Conservation (phyloP, 1,140 invertebrate species). For the Drosophila tsacasi region DNA sequence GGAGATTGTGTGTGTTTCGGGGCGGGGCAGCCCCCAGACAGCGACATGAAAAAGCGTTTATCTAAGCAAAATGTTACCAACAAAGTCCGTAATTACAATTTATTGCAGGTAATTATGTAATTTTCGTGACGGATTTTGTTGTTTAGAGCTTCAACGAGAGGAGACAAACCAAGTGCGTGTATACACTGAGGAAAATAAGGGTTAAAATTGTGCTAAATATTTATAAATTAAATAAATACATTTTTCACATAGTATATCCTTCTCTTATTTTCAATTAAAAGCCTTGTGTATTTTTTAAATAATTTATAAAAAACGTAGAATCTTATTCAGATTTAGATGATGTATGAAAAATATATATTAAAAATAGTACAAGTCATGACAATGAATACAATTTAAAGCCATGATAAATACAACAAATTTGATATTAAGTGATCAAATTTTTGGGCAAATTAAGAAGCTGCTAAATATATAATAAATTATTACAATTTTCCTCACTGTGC, state of each 20-base stretch:
- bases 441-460: rapidly evolving
- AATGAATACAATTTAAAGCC: too few relatives aligned
- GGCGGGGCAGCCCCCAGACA: conserved; percentile 27
- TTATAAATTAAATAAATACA: too few relatives aligned
- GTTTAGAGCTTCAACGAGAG: conserved; percentile 30
- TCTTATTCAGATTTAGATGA: too few relatives aligned
- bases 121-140: conserved; percentile 60
- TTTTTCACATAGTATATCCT: too few relatives aligned
- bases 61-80: conserved; percentile 75
- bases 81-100: conserved; percentile 79
- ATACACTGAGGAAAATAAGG: conserved; percentile 18
- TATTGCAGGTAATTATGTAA: conserved; percentile 79
- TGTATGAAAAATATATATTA: background rate
- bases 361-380: too few relatives aligned
- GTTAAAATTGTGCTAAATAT: too few relatives aligned
- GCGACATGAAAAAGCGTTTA: conserved; percentile 74
- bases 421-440: too few relatives aligned
- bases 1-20: background rate
- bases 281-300: too few relatives aligned
- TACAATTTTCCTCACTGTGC: background rate
- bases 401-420: too few relatives aligned
- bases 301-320: too few relatives aligned
- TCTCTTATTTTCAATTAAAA: too few relatives aligned
- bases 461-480: background rate
- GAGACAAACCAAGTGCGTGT: conserved; percentile 48